Evolutionary conservation across 2,113 vertebrate genomes (phyloP).

Genomic region (Cathartes aura): DNA sequence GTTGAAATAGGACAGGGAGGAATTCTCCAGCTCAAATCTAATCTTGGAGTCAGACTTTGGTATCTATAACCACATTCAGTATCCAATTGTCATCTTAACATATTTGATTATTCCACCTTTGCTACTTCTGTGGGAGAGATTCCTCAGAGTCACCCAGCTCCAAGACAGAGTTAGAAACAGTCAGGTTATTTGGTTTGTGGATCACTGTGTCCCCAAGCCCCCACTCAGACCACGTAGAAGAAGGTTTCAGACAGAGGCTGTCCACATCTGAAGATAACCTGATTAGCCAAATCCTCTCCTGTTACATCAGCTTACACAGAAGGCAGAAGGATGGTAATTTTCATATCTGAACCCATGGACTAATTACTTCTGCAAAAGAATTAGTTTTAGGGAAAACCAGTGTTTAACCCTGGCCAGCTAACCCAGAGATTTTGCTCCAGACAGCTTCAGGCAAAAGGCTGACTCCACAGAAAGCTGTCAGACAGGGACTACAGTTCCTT

Average conservation of each 20-base stretch:
- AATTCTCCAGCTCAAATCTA: background rate
- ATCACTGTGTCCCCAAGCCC: background rate
- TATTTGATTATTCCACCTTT: background rate
- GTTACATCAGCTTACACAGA: background rate
- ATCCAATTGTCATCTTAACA: background rate
- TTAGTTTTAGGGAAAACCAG: background rate
- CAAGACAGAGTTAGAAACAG: background rate
- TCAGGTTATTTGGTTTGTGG: background rate
- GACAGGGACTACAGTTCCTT: background rate
- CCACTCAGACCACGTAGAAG: background rate
- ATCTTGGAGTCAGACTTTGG: background rate
- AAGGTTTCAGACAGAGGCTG: background rate
- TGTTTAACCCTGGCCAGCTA: background rate
- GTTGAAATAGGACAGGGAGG: background rate
- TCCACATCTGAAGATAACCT: background rate
- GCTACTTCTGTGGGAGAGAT: background rate
- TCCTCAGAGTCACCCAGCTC: background rate
- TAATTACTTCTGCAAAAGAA: background rate
- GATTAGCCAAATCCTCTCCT: background rate
- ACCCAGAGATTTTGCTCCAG: background rate
- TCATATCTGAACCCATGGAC: background rate
- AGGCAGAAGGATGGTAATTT: background rate
- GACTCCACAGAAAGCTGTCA: background rate
- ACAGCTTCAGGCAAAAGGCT: background rate
- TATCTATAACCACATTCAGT: background rate